Evolutionary conservation across 1,140 invertebrate genomes (phyloP).

Genomic region (Patella vulgata): DNA sequence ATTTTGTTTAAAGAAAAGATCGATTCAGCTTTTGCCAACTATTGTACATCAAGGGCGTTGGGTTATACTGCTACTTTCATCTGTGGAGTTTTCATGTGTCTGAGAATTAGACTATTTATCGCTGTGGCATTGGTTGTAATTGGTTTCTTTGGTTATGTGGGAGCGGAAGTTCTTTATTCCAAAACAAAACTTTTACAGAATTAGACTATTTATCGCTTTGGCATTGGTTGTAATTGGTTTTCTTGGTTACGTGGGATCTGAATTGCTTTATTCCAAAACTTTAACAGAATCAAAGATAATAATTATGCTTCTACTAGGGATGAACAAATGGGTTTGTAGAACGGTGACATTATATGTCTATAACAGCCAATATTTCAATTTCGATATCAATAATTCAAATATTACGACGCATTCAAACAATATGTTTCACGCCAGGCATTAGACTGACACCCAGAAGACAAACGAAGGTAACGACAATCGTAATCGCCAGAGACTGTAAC

Average conservation of each 20-base stretch:
- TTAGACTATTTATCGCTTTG: slow-evolving; percentile 45
- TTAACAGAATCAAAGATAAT: no score
- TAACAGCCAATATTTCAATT: no score
- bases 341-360: no score
- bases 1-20: slow-evolving; percentile 40
- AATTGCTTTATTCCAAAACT: slow-evolving; percentile 16
- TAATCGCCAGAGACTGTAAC: no score
- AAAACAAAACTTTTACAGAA: neutral
- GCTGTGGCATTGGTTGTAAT: slow-evolving; percentile 40
- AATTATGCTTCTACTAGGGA: no score
- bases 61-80: slow-evolving; percentile 49
- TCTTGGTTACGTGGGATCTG: slow-evolving; percentile 45
- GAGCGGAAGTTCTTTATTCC: slow-evolving; percentile 32
- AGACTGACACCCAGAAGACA: no score
- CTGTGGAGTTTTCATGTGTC: slow-evolving; percentile 47
- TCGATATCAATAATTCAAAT: no score
- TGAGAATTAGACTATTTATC: slow-evolving; percentile 45
- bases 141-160: slow-evolving; percentile 46
- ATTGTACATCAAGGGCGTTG: slow-evolving; percentile 45
- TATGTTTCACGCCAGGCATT: no score
- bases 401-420: no score
- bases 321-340: no score
- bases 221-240: slow-evolving; percentile 43
- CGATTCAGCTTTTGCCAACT: slow-evolving; percentile 50
- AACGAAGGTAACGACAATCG: no score